phyloP scores from a whole-genome alignment of 2,888 invertebrate genomes.

The Mesodorylaimus sp. region DNA sequence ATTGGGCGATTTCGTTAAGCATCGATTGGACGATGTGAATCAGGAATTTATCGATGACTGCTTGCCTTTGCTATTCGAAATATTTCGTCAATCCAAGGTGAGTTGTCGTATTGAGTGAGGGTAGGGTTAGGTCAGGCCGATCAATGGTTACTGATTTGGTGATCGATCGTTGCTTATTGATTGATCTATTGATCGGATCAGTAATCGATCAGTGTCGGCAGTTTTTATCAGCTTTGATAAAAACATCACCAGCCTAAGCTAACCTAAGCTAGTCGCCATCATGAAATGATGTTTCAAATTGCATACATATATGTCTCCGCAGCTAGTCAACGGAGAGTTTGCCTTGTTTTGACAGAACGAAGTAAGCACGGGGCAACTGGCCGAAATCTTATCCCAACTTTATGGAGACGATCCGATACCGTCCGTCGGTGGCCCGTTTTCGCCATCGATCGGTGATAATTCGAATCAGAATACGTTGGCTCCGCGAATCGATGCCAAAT shows the following conservation, averaged over 20 bases:
- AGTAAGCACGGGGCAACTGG: background rate
- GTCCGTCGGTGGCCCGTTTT: background rate
- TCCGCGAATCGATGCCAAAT: slow-evolving; percentile 50
- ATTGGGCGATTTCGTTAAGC: slow-evolving; percentile 52
- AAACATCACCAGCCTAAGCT: no score
- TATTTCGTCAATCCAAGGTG: slow-evolving; percentile 72
- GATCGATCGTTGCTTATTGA: no score
- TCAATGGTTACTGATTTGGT: background rate
- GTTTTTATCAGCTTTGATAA: no score
- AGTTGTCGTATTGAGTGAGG: slow-evolving; percentile 14
- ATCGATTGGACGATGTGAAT: slow-evolving; percentile 12
- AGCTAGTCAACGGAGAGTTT: no score
- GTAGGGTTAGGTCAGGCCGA: no score
- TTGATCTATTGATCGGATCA: no score
- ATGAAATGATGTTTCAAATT: no score
- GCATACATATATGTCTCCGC: no score
- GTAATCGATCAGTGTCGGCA: no score
- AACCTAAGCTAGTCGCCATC: no score
- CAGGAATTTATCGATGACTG: slow-evolving; percentile 64
- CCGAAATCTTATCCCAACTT: slow-evolving; percentile 1
- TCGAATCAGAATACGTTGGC: no score
- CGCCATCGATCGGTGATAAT: slow-evolving; percentile 1
- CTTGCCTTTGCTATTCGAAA: slow-evolving; percentile 66
- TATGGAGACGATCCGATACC: slow-evolving; percentile 7
- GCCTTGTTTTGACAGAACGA: slow-evolving; percentile 5